Evolutionary conservation across 2,888 invertebrate genomes (phyloP).

Genomic region (Carterocephalus palaemon): DNA sequence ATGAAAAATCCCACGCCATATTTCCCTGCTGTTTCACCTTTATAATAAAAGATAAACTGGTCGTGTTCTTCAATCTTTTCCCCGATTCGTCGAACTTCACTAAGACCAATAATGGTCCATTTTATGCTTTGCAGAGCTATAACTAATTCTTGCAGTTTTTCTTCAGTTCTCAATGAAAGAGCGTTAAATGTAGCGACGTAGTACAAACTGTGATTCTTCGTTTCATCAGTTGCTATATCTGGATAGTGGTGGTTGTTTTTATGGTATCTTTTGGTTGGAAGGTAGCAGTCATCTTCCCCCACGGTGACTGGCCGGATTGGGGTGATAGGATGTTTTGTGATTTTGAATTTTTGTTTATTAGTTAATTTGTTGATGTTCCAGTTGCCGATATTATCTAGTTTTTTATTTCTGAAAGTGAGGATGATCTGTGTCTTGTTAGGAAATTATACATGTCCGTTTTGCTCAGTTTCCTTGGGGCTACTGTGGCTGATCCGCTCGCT

Average conservation of each 20-base stretch:
- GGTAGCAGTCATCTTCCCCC: slow-evolving; percentile 28
- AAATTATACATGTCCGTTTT: background rate
- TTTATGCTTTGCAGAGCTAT: slow-evolving; percentile 26
- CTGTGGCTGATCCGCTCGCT: background rate
- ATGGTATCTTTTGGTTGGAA: slow-evolving; percentile 11
- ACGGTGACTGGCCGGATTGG: slow-evolving; percentile 29
- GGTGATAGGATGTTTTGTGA: slow-evolving; percentile 4
- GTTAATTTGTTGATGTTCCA: background rate
- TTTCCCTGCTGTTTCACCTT: background rate
- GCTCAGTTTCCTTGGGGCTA: background rate
- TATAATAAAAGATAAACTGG: background rate
- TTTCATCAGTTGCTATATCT: too few relatives aligned
- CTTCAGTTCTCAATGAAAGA: slow-evolving; percentile 26
- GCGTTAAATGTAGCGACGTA: slow-evolving; percentile 26
- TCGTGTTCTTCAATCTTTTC: slow-evolving; percentile 30
- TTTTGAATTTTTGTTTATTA: background rate
- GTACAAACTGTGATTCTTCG: background rate
- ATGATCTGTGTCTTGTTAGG: background rate
- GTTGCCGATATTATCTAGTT: background rate
- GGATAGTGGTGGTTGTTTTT: background rate
- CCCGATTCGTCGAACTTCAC: slow-evolving; percentile 30
- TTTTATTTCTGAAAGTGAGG: background rate
- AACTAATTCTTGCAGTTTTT: slow-evolving; percentile 26
- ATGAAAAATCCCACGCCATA: slow-evolving; percentile 19
- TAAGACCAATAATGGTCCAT: slow-evolving; percentile 32